A percentile compares a stretch with the other conserved stretches of the same genome.
Evolutionary conservation across 2,888 invertebrate species (phyloP).

Genomic region (Drosophila siamana): DNA sequence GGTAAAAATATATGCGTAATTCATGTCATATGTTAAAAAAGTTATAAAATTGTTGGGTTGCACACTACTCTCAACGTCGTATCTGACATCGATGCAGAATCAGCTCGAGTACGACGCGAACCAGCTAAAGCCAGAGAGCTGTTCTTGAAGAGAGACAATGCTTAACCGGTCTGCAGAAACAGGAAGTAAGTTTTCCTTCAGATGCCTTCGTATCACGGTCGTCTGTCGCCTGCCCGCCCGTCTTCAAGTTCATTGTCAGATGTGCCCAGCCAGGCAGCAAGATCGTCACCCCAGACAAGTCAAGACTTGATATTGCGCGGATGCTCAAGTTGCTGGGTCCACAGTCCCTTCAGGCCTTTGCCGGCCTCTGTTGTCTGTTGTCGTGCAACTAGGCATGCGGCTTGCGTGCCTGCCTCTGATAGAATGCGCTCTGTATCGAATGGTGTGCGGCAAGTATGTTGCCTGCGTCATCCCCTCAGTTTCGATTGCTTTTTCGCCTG

Average conservation of each 20-base stretch:
- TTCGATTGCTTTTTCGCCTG: not conserved
- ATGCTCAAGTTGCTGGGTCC: slow-evolving; percentile 24
- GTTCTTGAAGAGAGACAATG: not conserved
- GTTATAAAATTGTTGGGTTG: no score
- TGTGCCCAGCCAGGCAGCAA: slow-evolving; percentile 14
- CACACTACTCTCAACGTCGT: not conserved
- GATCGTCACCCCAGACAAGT: slow-evolving; percentile 53
- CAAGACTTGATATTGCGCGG: slow-evolving; percentile 23
- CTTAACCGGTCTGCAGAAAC: slow-evolving; percentile 61
- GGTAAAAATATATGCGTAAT: no score
- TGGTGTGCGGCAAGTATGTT: not conserved
- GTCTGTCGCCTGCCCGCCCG: slow-evolving; percentile 23
- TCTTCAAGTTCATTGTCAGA: slow-evolving; percentile 24
- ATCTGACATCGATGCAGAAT: not conserved
- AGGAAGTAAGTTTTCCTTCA: slow-evolving; percentile 75
- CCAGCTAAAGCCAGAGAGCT: not conserved
- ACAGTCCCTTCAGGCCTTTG: slow-evolving; percentile 42
- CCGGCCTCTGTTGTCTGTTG: slow-evolving; percentile 22
- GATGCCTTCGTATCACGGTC: slow-evolving; percentile 66
- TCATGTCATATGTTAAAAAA: no score
- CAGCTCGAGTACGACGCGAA: not conserved
- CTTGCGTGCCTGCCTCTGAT: slow-evolving; percentile 50
- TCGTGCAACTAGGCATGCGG: slow-evolving; percentile 48
- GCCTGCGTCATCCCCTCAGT: slow-evolving; percentile 2
- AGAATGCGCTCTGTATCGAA: slow-evolving; percentile 52